Conservation (phyloP, 1,140 invertebrate genomes). For the Tetramorium simillimum region DNA sequence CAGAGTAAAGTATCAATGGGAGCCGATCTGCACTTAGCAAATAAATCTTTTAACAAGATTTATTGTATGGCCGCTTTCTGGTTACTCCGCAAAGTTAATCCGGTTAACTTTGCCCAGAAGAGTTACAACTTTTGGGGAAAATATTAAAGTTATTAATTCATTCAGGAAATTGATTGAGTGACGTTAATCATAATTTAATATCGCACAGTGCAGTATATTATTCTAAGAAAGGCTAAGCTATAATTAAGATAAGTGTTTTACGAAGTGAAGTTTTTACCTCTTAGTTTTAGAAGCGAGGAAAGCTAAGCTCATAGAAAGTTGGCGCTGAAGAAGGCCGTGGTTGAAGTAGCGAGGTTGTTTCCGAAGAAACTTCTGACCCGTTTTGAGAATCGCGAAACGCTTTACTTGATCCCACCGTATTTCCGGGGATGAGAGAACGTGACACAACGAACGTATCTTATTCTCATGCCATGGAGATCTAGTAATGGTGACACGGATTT, state of each 20-base stretch:
- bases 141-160: background rate
- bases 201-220: background rate
- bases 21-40: background rate
- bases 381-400: background rate
- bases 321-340: background rate
- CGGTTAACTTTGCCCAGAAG: background rate
- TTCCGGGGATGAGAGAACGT: background rate
- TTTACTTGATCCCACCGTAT: background rate
- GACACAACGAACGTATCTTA: background rate
- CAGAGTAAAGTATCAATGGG: background rate
- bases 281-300: background rate
- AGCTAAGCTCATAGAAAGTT: background rate
- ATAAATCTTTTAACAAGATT: conserved; percentile 19
- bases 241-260: conserved; percentile 38
- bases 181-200: background rate
- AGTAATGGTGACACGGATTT: background rate
- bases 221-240: background rate
- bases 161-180: background rate
- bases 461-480: background rate
- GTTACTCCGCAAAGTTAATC: background rate
- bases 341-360: conserved; percentile 5
- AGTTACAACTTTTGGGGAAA: background rate
- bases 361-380: conserved; percentile 20
- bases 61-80: background rate
- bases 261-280: background rate